A percentile compares a stretch with the other conserved stretches of the same genome.
Evolutionary conservation across 1,140 invertebrate species (phyloP).

Genomic region (Sweltsa coloradensis): DNA sequence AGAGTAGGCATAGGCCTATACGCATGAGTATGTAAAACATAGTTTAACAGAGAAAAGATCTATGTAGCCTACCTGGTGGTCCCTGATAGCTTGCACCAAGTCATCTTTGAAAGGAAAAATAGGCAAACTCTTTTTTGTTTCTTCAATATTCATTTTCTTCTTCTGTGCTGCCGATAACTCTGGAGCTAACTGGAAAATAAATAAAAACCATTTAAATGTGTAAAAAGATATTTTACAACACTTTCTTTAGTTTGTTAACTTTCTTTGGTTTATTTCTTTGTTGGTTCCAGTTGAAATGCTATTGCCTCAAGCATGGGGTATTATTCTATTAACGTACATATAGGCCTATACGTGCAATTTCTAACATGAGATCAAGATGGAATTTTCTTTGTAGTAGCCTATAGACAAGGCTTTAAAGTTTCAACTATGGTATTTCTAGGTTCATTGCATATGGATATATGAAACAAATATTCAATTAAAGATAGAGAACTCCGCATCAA

Average conservation of each 20-base stretch:
- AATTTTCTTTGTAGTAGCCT: too few relatives aligned
- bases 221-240: background rate
- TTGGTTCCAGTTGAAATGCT: too few relatives aligned
- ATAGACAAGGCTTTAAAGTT: too few relatives aligned
- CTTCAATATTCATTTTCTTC: constrained; percentile 75
- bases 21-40: too few relatives aligned
- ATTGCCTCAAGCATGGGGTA: too few relatives aligned
- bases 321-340: too few relatives aligned
- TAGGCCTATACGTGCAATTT: too few relatives aligned
- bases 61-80: constrained; percentile 91
- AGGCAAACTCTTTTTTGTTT: constrained; percentile 86
- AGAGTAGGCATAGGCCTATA: too few relatives aligned
- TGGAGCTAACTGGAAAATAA: constrained; percentile 29
- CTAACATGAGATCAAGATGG: too few relatives aligned
- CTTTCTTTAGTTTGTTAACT: too few relatives aligned
- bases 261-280: too few relatives aligned
- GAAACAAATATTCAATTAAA: constrained; percentile 3
- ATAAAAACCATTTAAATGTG: constrained; percentile 7
- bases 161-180: constrained; percentile 54
- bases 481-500: constrained; percentile 17
- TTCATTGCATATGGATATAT: background rate
- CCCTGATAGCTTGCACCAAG: constrained; percentile 72
- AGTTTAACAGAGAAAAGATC: too few relatives aligned
- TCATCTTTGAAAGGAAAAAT: constrained; percentile 88
- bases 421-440: background rate